Conservation (phyloP, 2,113 vertebrate species). For the Amblyopsis rosae region DNA sequence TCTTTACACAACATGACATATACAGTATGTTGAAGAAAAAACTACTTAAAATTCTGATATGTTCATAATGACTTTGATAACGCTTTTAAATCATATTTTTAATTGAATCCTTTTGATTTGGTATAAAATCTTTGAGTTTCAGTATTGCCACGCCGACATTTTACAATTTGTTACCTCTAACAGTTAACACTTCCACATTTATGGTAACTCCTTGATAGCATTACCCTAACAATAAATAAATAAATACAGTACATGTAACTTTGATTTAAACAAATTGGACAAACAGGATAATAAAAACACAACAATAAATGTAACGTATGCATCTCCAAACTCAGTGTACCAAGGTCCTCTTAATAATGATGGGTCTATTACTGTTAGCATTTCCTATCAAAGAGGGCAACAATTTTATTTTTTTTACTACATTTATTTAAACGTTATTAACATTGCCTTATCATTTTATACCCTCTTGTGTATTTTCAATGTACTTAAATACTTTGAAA, state of each 20-base stretch:
- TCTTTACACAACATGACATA: too few relatives aligned
- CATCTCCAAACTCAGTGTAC: not conserved
- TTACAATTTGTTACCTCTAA: slow-evolving; percentile 1
- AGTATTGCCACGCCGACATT: slow-evolving; percentile 3
- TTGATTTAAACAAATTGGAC: not conserved
- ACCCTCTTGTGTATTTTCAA: slow-evolving; percentile 13
- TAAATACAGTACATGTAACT: not conserved
- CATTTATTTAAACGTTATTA: not conserved
- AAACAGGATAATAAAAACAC: not conserved
- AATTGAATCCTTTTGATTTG: not conserved
- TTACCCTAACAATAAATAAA: not conserved
- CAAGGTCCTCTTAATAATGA: too few relatives aligned
- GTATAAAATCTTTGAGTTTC: slow-evolving; percentile 7
- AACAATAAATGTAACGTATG: not conserved
- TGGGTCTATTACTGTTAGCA: too few relatives aligned
- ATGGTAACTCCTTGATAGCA: not conserved
- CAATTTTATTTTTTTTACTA: not conserved
- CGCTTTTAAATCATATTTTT: not conserved
- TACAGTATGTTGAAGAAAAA: too few relatives aligned
- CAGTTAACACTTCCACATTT: not conserved
- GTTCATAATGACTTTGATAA: too few relatives aligned
- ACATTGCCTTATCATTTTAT: slow-evolving; percentile 26
- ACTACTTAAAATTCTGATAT: too few relatives aligned
- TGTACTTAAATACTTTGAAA: not conserved
- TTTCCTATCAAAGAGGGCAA: too few relatives aligned